These are phyloP conservation scores for Thymelicus sylvestris DNA, from an alignment of 2,888 invertebrate species.

Conservation along the genomic window DNA sequence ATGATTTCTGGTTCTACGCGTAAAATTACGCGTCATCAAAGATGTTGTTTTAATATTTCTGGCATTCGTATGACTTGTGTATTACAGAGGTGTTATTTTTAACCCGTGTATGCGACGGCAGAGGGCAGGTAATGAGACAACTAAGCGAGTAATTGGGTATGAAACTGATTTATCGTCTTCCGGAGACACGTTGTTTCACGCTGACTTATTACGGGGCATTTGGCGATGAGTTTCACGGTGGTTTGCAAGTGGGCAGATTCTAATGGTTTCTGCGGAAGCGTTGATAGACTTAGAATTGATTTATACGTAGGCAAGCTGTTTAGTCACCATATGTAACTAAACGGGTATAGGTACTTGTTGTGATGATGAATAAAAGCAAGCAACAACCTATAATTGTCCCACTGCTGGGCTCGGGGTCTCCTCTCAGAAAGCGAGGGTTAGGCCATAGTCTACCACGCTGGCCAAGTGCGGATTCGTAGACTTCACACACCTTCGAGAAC, in stretches of 20 bases:
- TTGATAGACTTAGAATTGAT: conserved; percentile 25
- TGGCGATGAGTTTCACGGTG: conserved; percentile 8
- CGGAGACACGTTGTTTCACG: conserved; percentile 33
- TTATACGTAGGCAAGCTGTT: conserved; percentile 3
- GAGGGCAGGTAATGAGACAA: conserved; percentile 44
- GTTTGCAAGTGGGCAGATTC: conserved; percentile 18
- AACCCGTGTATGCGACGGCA: background rate
- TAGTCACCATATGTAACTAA: background rate
- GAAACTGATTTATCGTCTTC: conserved; percentile 45
- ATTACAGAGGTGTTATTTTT: conserved; percentile 6
- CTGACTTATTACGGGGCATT: conserved; percentile 38
- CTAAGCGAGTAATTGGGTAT: conserved; percentile 44
- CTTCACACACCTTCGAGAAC: no score
- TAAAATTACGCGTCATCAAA: background rate
- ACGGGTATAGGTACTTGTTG: background rate
- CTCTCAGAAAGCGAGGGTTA: no score
- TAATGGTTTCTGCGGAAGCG: conserved; percentile 15
- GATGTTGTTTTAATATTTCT: background rate
- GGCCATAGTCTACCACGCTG: no score
- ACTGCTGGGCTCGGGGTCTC: no score
- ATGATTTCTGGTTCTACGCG: background rate
- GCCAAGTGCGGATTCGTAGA: no score
- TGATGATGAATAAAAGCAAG: no score
- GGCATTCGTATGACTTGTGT: conserved; percentile 3
- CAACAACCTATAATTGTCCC: no score